These are phyloP conservation scores for Peromyscus californicus DNA, from an alignment of 2,113 vertebrate species.

Conservation along the genomic window DNA sequence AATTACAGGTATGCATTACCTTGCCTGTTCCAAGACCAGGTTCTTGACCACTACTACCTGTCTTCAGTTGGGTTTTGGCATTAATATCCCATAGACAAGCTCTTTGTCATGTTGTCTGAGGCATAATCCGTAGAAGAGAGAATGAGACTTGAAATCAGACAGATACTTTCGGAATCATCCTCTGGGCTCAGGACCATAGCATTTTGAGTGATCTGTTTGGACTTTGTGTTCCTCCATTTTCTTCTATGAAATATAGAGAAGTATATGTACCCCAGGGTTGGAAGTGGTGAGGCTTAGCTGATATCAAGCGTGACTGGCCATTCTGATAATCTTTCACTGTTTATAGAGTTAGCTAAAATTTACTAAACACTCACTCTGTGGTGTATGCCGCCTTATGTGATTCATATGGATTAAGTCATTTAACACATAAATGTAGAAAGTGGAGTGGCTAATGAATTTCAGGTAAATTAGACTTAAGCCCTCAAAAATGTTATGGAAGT, in stretches of 20 bases:
- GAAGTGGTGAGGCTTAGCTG: neutral
- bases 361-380: neutral
- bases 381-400: constrained; percentile 1
- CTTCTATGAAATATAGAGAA: neutral
- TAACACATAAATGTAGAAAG: neutral
- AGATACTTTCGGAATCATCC: neutral
- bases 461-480: neutral
- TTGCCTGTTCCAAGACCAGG: neutral
- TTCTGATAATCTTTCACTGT: neutral
- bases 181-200: neutral
- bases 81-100: neutral
- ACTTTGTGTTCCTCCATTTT: neutral
- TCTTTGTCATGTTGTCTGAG: neutral
- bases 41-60: neutral
- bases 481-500: neutral
- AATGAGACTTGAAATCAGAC: neutral
- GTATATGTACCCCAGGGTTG: neutral
- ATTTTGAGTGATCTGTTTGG: neutral
- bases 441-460: neutral
- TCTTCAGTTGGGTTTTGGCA: neutral
- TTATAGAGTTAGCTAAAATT: neutral
- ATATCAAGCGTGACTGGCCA: neutral
- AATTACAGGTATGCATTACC: neutral
- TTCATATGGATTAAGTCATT: neutral
- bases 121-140: neutral